phyloP scores from a whole-genome alignment of 2,888 invertebrate genomes.

The Chironomus tentans region DNA sequence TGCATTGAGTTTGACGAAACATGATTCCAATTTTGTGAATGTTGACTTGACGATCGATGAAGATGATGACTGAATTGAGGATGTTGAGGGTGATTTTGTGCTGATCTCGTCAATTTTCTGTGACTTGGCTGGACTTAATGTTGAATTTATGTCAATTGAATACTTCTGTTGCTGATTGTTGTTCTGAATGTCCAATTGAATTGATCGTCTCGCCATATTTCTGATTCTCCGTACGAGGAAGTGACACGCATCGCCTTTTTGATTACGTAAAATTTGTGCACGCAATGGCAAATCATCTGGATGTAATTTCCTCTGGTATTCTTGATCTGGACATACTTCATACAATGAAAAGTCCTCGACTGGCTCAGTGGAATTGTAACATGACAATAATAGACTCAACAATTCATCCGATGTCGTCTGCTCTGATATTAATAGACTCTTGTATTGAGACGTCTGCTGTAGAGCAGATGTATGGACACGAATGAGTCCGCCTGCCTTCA shows the following conservation, averaged over 20 bases:
- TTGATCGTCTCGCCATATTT: constrained; percentile 51
- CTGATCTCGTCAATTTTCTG: neutral
- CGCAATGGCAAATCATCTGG: constrained; percentile 76
- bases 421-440: constrained; percentile 80
- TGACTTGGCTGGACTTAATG: too few relatives aligned
- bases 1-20: neutral
- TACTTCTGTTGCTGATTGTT: neutral
- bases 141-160: too few relatives aligned
- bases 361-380: constrained; percentile 73
- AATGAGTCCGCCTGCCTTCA: constrained; percentile 81
- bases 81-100: neutral
- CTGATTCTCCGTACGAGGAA: constrained; percentile 75
- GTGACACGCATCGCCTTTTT: constrained; percentile 59
- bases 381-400: constrained; percentile 71
- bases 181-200: constrained; percentile 28
- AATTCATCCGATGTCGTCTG: constrained; percentile 83
- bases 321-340: constrained; percentile 74
- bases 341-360: constrained; percentile 81
- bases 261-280: constrained; percentile 65
- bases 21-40: constrained; percentile 2
- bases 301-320: constrained; percentile 80
- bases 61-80: neutral
- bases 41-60: constrained; percentile 8
- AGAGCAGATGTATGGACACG: constrained; percentile 86
- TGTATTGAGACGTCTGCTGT: constrained; percentile 87